A percentile compares a stretch with the other conserved stretches of the same genome.
Conservation (phyloP, 2,113 vertebrate genomes). For the Ailuropoda melanoleuca region DNA sequence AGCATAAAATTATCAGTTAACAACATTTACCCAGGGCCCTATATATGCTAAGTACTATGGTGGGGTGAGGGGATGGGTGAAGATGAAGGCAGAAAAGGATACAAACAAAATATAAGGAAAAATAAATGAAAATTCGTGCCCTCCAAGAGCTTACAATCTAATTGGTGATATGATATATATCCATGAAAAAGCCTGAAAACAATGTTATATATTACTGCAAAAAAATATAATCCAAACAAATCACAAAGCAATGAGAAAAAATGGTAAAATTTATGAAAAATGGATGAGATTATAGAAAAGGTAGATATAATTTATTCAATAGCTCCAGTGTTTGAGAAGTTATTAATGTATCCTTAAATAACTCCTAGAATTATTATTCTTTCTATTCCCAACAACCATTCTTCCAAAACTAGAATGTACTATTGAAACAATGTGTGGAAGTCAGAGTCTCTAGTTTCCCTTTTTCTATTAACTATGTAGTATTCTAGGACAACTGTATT, state of each 20-base stretch:
- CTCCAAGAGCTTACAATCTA: conserved; percentile 39
- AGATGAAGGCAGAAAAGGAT: conserved; percentile 27
- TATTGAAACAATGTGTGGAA: neutral
- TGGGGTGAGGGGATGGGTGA: neutral
- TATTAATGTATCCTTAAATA: neutral
- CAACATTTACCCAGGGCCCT: neutral
- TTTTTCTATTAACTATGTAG: neutral
- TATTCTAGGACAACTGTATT: conserved; percentile 41
- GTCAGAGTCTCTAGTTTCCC: neutral
- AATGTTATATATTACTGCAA: neutral
- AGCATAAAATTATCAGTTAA: conserved; percentile 1
- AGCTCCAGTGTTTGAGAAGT: neutral
- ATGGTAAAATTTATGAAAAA: conserved; percentile 31
- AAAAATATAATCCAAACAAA: conserved; percentile 50
- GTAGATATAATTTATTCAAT: neutral
- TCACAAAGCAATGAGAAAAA: conserved; percentile 43
- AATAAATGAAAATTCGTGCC: conserved; percentile 22
- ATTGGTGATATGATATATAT: neutral
- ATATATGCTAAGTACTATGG: neutral
- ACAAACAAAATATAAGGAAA: conserved; percentile 17
- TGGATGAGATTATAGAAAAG: neutral
- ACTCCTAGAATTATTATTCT: conserved; percentile 11
- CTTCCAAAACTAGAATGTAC: conserved; percentile 16
- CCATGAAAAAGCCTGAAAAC: conserved; percentile 13
- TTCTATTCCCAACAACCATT: neutral